These are phyloP conservation scores for Salvator merianae DNA, from an alignment of 2,113 vertebrate genomes.

Conservation along the genomic window DNA sequence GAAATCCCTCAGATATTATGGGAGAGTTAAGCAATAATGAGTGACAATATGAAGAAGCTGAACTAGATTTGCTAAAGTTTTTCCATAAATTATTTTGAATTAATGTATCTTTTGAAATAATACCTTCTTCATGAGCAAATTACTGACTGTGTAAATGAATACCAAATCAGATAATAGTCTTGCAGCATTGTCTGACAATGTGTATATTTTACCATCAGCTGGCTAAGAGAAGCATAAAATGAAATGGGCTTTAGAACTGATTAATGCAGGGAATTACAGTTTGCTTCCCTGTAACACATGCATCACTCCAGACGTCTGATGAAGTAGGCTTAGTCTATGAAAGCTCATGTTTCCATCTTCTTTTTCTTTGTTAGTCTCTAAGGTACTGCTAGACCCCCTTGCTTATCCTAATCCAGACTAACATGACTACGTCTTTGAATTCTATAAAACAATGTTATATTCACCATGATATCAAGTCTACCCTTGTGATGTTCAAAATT, in stretches of 20 bases:
- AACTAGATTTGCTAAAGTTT: background rate
- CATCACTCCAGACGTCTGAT: too few species aligned
- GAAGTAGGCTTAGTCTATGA: too few species aligned
- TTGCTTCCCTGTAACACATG: background rate
- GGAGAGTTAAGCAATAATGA: too few species aligned
- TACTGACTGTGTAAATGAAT: background rate
- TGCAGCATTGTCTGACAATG: background rate
- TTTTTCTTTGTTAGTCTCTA: too few species aligned
- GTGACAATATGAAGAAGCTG: background rate
- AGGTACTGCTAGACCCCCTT: too few species aligned
- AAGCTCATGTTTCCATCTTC: too few species aligned
- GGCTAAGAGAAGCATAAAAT: background rate
- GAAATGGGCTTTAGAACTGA: background rate
- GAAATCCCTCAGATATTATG: background rate
- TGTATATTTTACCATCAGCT: background rate
- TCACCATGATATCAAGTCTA: background rate
- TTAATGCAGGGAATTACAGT: background rate
- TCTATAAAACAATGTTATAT: background rate
- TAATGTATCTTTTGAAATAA: background rate
- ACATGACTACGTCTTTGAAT: too few species aligned
- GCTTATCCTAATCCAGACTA: too few species aligned
- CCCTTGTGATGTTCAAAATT: background rate
- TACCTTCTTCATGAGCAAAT: background rate
- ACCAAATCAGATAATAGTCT: background rate
- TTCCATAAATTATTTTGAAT: background rate